Conservation (phyloP, 2,113 vertebrate genomes). For the Istiophorus platypterus region DNA sequence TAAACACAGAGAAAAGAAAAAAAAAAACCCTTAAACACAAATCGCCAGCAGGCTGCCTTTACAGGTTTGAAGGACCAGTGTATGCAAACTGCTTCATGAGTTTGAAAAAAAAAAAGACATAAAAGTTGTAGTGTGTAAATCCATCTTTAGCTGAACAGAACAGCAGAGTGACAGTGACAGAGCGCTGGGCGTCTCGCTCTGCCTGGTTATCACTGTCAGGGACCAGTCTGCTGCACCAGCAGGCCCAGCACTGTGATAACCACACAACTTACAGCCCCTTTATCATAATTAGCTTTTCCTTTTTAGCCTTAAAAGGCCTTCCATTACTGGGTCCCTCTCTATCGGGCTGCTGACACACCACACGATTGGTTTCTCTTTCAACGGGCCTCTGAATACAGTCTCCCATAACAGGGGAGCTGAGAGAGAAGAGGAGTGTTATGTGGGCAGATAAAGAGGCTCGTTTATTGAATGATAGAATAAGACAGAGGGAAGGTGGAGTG, state of each 20-base stretch:
- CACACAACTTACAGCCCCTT: slow-evolving; percentile 86
- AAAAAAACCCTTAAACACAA: not conserved
- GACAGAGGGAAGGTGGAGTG: not conserved
- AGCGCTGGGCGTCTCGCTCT: slow-evolving; percentile 76
- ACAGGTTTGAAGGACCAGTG: slow-evolving; percentile 22
- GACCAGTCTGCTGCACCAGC: slow-evolving; percentile 85
- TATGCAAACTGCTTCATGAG: slow-evolving; percentile 41
- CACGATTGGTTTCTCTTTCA: slow-evolving; percentile 79
- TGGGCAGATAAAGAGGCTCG: slow-evolving; percentile 48
- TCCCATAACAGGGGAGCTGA: slow-evolving; percentile 25
- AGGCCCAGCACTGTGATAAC: slow-evolving; percentile 84
- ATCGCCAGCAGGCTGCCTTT: not conserved
- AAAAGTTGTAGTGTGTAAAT: slow-evolving; percentile 67
- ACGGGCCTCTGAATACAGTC: slow-evolving; percentile 64
- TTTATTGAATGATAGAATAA: slow-evolving; percentile 46
- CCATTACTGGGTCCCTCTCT: slow-evolving; percentile 84
- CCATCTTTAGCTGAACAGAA: slow-evolving; percentile 70
- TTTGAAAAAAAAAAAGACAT: slow-evolving; percentile 45
- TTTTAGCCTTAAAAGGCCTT: slow-evolving; percentile 86
- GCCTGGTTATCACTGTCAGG: slow-evolving; percentile 85
- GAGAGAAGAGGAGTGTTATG: slow-evolving; percentile 28
- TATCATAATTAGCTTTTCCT: slow-evolving; percentile 89
- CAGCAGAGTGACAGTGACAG: slow-evolving; percentile 83
- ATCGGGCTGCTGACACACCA: slow-evolving; percentile 78
- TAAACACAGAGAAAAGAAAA: not conserved